Evolutionary conservation across 2,797 vertebrate genomes (phyloP).

Genomic region (Clamator glandarius): DNA sequence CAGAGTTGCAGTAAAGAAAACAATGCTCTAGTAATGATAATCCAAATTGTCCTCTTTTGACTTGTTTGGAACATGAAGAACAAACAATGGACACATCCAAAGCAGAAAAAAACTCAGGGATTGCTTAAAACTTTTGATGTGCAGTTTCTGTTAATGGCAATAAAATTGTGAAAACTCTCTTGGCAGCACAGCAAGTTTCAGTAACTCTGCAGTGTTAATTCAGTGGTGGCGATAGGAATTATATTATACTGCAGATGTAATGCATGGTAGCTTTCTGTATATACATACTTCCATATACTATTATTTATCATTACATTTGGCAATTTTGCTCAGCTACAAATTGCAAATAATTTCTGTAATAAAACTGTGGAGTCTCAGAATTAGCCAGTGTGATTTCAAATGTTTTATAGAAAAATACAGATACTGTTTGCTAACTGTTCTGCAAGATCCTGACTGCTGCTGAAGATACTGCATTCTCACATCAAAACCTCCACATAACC

Average conservation of each 20-base stretch:
- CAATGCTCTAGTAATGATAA: neutral
- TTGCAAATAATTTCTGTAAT: neutral
- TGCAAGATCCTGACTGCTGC: neutral
- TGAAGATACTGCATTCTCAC: neutral
- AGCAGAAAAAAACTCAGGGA: neutral
- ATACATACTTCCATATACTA: neutral
- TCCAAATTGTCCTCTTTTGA: neutral
- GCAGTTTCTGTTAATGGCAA: neutral
- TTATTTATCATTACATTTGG: slow-evolving; percentile 5
- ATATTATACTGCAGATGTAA: neutral
- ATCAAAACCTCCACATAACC: neutral
- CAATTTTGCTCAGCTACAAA: neutral
- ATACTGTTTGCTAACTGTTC: too few species aligned
- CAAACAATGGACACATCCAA: neutral
- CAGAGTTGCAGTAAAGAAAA: neutral
- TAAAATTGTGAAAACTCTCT: neutral
- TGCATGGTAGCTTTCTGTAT: neutral
- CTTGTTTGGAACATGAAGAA: neutral
- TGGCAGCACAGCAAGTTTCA: neutral
- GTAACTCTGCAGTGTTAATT: slow-evolving; percentile 3
- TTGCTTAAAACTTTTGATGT: neutral
- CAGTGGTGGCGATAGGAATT: neutral
- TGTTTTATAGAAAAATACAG: neutral
- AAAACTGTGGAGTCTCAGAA: neutral
- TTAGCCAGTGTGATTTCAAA: neutral